Percentiles rank a stretch among this genome's conserved stretches.
Conservation (phyloP, 2,888 invertebrate genomes). For the Parapristionchus giblindavisi region DNA sequence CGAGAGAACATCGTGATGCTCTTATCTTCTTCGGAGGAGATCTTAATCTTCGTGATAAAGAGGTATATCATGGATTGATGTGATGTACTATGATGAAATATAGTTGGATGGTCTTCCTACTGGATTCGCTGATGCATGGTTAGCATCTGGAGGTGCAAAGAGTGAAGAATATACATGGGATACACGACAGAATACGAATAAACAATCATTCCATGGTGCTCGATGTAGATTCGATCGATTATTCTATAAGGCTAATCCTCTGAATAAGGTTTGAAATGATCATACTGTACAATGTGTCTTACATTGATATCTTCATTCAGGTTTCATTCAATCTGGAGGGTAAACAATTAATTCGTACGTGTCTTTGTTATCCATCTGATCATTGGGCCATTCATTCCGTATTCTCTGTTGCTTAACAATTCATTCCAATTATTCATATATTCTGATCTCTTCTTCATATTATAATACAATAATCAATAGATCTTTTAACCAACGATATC, state of each 20-base stretch:
- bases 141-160: constrained; percentile 73
- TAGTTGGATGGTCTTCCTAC: constrained; percentile 61
- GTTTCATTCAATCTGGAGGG: constrained; percentile 60
- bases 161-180: constrained; percentile 76
- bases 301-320: constrained; percentile 36
- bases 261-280: constrained; percentile 28
- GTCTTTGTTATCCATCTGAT: constrained; percentile 63
- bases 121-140: constrained; percentile 72
- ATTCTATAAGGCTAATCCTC: constrained; percentile 42
- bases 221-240: constrained; percentile 63
- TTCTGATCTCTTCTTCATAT: no score
- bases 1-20: constrained; percentile 55
- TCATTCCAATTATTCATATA: no score
- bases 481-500: no score
- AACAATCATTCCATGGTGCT: constrained; percentile 49
- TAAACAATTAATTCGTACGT: constrained; percentile 54
- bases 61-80: constrained; percentile 70
- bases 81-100: neutral
- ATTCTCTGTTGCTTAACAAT: constrained; percentile 43
- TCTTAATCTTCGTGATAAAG: constrained; percentile 76
- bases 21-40: constrained; percentile 76
- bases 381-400: constrained; percentile 61
- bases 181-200: constrained; percentile 75
- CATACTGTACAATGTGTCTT: neutral
- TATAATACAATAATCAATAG: no score